These are phyloP conservation scores for Augochlora pura DNA, from an alignment of 1,140 invertebrate species.

Conservation along the genomic window DNA sequence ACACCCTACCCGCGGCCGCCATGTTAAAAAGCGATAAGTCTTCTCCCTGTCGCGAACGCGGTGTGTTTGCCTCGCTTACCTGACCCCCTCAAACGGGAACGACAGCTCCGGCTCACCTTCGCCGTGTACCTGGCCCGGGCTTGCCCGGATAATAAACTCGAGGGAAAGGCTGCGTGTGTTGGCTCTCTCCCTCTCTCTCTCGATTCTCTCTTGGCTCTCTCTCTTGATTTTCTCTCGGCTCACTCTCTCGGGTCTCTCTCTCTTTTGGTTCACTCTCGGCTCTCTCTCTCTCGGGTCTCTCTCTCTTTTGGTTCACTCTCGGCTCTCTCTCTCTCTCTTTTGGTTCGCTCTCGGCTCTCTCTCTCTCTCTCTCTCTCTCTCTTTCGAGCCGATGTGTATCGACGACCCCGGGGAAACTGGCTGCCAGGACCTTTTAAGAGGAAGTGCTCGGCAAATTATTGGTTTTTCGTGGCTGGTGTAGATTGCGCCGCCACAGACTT, in stretches of 20 bases:
- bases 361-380: no score
- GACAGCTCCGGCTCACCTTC: background rate
- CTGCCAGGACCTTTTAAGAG: background rate
- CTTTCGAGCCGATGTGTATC: background rate
- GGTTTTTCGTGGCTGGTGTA: background rate
- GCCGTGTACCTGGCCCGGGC: background rate
- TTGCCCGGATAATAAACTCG: background rate
- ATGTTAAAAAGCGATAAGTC: background rate
- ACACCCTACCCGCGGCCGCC: no score
- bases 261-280: no score
- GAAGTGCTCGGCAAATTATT: background rate
- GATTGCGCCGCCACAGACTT: background rate
- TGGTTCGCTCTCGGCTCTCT: no score
- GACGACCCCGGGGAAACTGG: background rate
- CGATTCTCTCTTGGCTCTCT: no score
- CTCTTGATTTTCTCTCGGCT: no score
- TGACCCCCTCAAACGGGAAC: background rate
- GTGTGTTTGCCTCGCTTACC: background rate
- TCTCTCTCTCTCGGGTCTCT: no score
- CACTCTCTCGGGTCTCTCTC: no score
- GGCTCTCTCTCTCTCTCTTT: no score
- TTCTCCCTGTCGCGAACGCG: background rate
- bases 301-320: no score
- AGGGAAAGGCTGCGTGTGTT: background rate
- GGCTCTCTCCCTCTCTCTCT: no score